Percentiles rank a stretch among this genome's conserved stretches.
phyloP scores from a whole-genome alignment of 2,797 vertebrate species.

The Synanceia verrucosa region DNA sequence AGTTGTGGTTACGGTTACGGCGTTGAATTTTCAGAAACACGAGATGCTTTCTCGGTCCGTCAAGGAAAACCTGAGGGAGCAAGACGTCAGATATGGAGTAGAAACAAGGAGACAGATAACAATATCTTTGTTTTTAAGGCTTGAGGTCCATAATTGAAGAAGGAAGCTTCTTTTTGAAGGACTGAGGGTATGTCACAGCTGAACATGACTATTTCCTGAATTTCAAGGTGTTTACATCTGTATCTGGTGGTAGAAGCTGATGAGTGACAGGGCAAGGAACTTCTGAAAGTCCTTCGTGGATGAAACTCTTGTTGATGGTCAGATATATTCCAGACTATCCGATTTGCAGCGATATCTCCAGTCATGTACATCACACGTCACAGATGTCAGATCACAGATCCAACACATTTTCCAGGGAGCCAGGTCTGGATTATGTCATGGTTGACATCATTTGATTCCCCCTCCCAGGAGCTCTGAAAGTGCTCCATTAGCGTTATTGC shows the following conservation, averaged over 20 bases:
- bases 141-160: slow-evolving; percentile 41
- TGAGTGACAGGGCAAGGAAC: not conserved
- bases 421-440: slow-evolving; percentile 70
- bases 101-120: slow-evolving; percentile 46
- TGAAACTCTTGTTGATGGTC: slow-evolving; percentile 1
- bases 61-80: slow-evolving; percentile 53
- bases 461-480: slow-evolving; percentile 76
- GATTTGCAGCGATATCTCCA: slow-evolving; percentile 8
- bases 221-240: not conserved
- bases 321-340: slow-evolving; percentile 29
- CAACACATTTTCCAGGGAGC: slow-evolving; percentile 17
- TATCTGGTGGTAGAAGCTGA: too few species aligned
- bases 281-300: not conserved
- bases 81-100: slow-evolving; percentile 63
- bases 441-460: slow-evolving; percentile 74
- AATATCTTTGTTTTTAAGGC: slow-evolving; percentile 55
- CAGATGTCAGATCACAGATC: slow-evolving; percentile 47
- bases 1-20: slow-evolving; percentile 38
- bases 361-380: slow-evolving; percentile 39
- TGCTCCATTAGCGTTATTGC: slow-evolving; percentile 78
- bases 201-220: not conserved
- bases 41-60: slow-evolving; percentile 35
- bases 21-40: slow-evolving; percentile 5
- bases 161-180: slow-evolving; percentile 20
- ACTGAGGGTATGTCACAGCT: not conserved